Evolutionary conservation across 2,797 vertebrate species (phyloP).

Genomic region (Myiothlypis chrysogaster): DNA sequence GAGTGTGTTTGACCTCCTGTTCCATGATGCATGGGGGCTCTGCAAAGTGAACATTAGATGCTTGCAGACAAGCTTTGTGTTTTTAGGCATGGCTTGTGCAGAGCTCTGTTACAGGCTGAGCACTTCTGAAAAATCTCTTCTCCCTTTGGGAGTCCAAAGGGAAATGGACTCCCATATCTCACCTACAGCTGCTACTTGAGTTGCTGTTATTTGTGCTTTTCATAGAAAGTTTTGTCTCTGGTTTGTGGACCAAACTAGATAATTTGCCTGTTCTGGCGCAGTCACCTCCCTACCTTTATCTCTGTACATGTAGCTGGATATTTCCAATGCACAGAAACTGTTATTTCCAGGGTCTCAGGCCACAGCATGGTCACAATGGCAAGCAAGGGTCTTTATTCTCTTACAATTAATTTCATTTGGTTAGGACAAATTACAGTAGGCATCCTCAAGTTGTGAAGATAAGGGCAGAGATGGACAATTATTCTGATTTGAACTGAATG

Average conservation of each 20-base stretch:
- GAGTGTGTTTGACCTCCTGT: neutral
- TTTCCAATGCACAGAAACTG: neutral
- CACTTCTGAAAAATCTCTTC: neutral
- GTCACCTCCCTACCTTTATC: neutral
- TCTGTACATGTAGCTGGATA: neutral
- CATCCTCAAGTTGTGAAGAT: neutral
- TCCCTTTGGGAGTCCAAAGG: neutral
- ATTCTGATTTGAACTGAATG: slow-evolving; percentile 31
- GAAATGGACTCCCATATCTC: neutral
- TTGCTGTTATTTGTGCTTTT: neutral
- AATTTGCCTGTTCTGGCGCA: neutral
- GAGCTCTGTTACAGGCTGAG: neutral
- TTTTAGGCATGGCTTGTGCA: neutral
- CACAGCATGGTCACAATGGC: neutral
- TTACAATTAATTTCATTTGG: neutral
- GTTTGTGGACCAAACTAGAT: neutral
- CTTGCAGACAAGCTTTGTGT: neutral
- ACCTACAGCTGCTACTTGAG: neutral
- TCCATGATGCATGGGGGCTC: neutral
- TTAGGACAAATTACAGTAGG: neutral
- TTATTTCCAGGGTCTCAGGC: neutral
- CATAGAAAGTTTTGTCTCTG: neutral
- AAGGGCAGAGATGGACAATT: neutral
- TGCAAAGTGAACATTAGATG: neutral
- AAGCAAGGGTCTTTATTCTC: neutral